Conservation (phyloP, 1,140 invertebrate genomes). For the Sminthurinus signatus region DNA sequence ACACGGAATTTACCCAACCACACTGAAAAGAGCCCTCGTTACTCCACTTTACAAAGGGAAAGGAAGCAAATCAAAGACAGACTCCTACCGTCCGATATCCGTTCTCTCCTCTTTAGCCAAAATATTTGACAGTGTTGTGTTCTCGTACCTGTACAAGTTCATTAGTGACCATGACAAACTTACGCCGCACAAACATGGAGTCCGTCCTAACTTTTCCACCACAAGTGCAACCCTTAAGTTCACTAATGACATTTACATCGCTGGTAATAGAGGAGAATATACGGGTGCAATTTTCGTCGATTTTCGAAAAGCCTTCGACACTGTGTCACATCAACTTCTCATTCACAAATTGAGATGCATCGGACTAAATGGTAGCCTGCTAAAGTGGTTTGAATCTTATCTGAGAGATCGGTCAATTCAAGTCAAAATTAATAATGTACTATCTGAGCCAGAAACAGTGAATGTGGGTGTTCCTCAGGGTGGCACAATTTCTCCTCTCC, state of each 20-base stretch:
- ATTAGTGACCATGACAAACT: background rate
- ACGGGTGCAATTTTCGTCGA: background rate
- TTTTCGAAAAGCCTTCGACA: background rate
- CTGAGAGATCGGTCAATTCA: background rate
- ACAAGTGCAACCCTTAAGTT: background rate
- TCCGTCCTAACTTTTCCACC: constrained; percentile 3
- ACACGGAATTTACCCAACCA: background rate
- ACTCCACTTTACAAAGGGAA: background rate
- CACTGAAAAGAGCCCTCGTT: background rate
- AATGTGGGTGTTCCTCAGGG: background rate
- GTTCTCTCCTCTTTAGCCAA: background rate
- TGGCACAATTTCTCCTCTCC: background rate
- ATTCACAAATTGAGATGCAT: background rate
- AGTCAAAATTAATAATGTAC: background rate
- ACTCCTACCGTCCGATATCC: constrained; percentile 10
- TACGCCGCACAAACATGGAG: background rate
- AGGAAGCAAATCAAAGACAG: background rate
- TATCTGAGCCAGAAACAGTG: background rate
- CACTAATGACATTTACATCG: constrained; percentile 1
- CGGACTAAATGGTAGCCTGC: background rate
- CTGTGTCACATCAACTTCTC: background rate
- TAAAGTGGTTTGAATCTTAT: background rate
- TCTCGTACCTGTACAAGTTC: background rate
- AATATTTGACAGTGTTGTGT: constrained; percentile 6
- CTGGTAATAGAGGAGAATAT: background rate